Base-by-base conservation (phyloP, 2,113 vertebrate species). In the Hyla sarda region DNA sequence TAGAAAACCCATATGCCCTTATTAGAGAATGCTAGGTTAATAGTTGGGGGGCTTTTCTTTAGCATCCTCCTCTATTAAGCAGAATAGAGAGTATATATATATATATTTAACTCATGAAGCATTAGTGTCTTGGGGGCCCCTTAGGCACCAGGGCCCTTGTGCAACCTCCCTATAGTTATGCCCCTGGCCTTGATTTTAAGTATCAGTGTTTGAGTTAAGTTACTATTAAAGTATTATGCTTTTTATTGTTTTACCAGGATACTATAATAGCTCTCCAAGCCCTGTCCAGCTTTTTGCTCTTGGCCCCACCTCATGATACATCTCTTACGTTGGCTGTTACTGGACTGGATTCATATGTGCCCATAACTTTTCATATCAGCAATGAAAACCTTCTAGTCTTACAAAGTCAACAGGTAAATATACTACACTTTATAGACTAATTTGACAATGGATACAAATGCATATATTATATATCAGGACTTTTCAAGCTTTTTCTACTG, bases 181-280 rank as follows among this genome's bases (percentile, higher is more conserved):
- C n/a, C n/a, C n/a, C n/a, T n/a, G n/a, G n/a, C n/a, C n/a, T n/a
- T n/a, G n/a, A n/a, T n/a, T n/a, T n/a, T n/a, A n/a, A n/a, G 23
- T 21, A 60, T 60, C 56, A 60, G 0, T 60, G 7, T 60, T 28
- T 62, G 1, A 62, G n/a, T n/a, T n/a, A n/a, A n/a, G 11, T 62
- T 13, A 65, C 1, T 17, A 34, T 58, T 58, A 37, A 58, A 37
- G 45, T 62, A 1, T 25, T 1, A 37, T 56, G 10, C 5, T 17
- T 83, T 6, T 86, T 21, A 28, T 83, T 58, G 67, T 54, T 32
- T 79, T 71, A 79, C 13, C 83, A 95, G 95, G 94, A 95, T 83
- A 95, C 93, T 0, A 88, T 95, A 5, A 85, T 95, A 34, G 93
- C 92, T 8, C 90, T 95, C 17, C 92, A 95, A 87, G 93, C 95